Percentiles rank a stretch among this genome's conserved stretches.
These are phyloP conservation scores for Hydrotaea diabolus DNA, from an alignment of 2,888 invertebrate genomes.

Conservation along the genomic window DNA sequence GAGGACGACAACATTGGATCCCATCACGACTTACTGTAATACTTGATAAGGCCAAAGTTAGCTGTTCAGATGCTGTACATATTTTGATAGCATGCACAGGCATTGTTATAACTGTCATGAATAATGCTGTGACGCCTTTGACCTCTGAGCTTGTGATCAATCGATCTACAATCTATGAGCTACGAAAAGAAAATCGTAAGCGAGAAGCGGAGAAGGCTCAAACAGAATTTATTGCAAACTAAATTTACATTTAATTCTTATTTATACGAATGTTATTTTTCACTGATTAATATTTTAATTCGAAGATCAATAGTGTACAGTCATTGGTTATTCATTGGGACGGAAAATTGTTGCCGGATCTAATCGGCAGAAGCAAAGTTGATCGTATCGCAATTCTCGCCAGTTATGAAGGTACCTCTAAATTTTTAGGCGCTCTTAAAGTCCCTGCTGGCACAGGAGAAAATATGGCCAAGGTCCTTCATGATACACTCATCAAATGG, in stretches of 20 bases:
- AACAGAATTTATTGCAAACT: slow-evolving; percentile 16
- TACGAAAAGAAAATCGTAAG: too few species aligned
- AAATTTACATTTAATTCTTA: slow-evolving; percentile 3
- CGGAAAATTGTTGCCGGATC: background rate
- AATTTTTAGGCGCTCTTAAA: background rate
- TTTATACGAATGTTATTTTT: background rate
- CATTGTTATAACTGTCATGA: background rate
- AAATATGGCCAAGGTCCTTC: background rate
- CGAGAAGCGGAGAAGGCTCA: background rate
- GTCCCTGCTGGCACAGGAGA: slow-evolving; percentile 1
- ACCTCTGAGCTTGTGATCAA: slow-evolving; percentile 3
- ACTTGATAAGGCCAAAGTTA: slow-evolving; percentile 25
- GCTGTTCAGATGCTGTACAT: slow-evolving; percentile 14
- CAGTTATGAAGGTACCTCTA: background rate
- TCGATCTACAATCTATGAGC: background rate
- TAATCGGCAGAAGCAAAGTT: background rate
- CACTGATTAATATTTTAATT: background rate
- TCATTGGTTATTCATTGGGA: background rate
- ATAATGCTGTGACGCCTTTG: background rate
- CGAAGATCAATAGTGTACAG: background rate
- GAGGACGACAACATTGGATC: slow-evolving; percentile 25
- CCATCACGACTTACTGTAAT: background rate
- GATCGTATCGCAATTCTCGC: slow-evolving; percentile 11
- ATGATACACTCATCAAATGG: slow-evolving; percentile 12
- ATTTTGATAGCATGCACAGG: slow-evolving; percentile 22